A percentile compares a stretch with the other conserved stretches of the same genome.
These are phyloP conservation scores for Lithophane ornitopus DNA, from an alignment of 2,888 invertebrate species.

Conservation along the genomic window DNA sequence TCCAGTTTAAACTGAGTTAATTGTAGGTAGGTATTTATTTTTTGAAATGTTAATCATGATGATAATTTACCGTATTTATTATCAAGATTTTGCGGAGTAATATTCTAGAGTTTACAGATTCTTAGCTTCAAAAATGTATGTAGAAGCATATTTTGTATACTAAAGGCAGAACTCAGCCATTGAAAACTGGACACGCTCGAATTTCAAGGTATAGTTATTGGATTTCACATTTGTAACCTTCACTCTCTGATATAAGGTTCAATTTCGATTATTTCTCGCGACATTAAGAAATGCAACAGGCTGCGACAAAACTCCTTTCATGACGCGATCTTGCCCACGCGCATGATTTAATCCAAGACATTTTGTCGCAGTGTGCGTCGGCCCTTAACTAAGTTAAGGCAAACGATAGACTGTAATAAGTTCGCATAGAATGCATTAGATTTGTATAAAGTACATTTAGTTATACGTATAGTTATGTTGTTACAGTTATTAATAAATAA, in stretches of 20 bases:
- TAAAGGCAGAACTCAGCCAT: not conserved
- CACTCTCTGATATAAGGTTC: not conserved
- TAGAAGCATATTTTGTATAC: not conserved
- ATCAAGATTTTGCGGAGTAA: not conserved
- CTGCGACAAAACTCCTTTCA: constrained; percentile 11
- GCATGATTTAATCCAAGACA: not conserved
- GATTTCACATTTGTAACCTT: constrained; percentile 26
- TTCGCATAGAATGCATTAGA: constrained; percentile 68
- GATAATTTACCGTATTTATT: not conserved
- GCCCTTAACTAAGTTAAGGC: constrained; percentile 7
- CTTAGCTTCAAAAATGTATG: not conserved
- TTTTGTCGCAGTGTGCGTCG: constrained; percentile 8
- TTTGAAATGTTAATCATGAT: not conserved
- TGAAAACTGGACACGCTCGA: constrained; percentile 9
- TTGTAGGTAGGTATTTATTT: not conserved
- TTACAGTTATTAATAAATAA: constrained; percentile 66
- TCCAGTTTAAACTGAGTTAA: constrained; percentile 1
- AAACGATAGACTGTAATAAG: constrained; percentile 62
- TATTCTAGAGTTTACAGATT: not conserved
- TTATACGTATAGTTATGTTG: constrained; percentile 52
- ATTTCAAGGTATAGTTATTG: constrained; percentile 19
- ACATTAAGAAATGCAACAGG: constrained; percentile 1
- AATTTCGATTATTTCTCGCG: constrained; percentile 6
- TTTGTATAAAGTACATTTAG: constrained; percentile 64
- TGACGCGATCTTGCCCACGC: not conserved